Evolutionary conservation across 2,797 vertebrate species (phyloP), one percentile per base, ranked within the genome.

Genomic region (Parotocinclus haroldoi): DNA sequence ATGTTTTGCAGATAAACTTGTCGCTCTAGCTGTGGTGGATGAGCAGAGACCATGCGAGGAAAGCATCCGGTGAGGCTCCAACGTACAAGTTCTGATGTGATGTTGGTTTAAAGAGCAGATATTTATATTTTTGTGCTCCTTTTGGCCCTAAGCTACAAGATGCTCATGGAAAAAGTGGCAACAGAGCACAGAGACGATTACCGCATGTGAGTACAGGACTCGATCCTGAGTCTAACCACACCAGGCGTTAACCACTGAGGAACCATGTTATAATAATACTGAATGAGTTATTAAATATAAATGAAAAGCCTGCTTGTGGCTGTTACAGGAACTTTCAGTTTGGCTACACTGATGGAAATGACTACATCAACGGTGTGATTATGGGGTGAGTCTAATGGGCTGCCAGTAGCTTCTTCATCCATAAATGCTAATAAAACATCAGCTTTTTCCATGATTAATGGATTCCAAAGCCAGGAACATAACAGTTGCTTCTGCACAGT

Each of bases 291-390:
- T 50, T 7, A 16, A 50, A 14, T 18, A n/a, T 16, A 52, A 3
- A 39, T 27, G 27, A 60, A 7, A 2, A 42, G 40, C 63, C 17
- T 65, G 16, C 14, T 17, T 57, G 7, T 65, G 10, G 27, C 2
- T 39, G 10, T 82, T 60, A 44, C 81, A 98, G 96, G 65, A 83
- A 87, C 78, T 92, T 96, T 78, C 91, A 95, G 71, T 99, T 99
- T 81, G 96, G 96, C 52, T 93, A 93, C 74, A 93, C 98, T 91
- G 91, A 95, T 57, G 95, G 89, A 48, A 90, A 82, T 14, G 90
- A 91, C 16, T 98, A 96, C 76, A 89, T 99, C 46, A 92, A 91
- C 4, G 93, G 94, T 27, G 85, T 96, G 42, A 81, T 96, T 68
- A 98, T 99, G 96, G 91, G 91, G 96, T 98, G 82, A 92, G 91